phyloP scores from a whole-genome alignment of 2,888 invertebrate genomes.

The Tridacna gigas region DNA sequence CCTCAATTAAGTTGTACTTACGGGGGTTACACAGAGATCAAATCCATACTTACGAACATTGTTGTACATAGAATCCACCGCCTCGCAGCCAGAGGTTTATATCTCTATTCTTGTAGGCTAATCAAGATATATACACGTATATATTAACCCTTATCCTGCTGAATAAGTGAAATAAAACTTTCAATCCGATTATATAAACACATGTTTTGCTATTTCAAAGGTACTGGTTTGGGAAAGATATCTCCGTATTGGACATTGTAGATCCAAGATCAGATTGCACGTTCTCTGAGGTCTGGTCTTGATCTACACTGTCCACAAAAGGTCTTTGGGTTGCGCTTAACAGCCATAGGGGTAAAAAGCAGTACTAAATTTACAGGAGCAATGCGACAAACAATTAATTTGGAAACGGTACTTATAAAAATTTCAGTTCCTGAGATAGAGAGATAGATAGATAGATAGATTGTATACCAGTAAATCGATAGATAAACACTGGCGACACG shows the following conservation, averaged over 20 bases:
- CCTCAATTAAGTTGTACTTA: no score
- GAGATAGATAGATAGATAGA: not conserved
- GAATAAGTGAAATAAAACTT: no score
- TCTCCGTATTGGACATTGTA: no score
- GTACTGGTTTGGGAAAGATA: no score
- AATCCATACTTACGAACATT: constrained; percentile 42
- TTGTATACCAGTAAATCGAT: constrained; percentile 50
- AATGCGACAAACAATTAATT: not conserved
- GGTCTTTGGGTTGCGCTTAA: no score
- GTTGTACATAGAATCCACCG: constrained; percentile 43
- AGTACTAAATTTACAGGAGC: not conserved
- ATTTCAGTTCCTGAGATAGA: not conserved
- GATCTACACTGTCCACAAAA: no score
- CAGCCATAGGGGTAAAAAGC: no score
- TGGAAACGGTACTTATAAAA: not conserved
- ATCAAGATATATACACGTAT: not conserved
- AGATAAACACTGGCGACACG: constrained; percentile 32
- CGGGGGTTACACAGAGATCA: not conserved
- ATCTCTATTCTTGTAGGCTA: constrained; percentile 47
- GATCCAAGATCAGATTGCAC: no score
- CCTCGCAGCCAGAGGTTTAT: constrained; percentile 49
- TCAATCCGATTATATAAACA: no score
- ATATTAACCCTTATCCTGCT: not conserved
- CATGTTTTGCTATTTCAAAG: no score
- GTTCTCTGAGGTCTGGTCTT: no score